phyloP scores from a whole-genome alignment of 2,113 vertebrate species.

The Petrocephalus microphthalmus region DNA sequence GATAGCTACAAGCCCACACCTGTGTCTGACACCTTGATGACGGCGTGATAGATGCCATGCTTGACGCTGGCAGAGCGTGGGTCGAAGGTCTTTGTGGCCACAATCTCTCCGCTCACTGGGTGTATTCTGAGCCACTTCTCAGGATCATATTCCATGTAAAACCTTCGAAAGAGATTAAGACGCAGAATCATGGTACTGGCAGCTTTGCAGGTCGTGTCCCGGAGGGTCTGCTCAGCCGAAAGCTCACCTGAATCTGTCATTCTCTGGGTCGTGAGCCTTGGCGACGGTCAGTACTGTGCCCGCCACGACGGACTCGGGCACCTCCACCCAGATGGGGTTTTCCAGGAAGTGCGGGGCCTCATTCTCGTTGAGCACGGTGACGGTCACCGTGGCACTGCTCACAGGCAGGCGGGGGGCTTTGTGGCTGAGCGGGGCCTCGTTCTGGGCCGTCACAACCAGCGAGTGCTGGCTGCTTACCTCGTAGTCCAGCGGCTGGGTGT shows the following conservation, averaged over 20 bases:
- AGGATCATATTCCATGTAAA: conserved; percentile 70
- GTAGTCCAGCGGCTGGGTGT: conserved; percentile 77
- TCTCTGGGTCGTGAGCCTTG: conserved; percentile 77
- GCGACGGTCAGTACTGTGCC: conserved; percentile 68
- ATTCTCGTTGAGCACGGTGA: conserved; percentile 74
- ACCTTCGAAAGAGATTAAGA: conserved; percentile 57
- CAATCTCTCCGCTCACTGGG: conserved; percentile 60
- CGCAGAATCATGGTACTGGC: neutral
- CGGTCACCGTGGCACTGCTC: conserved; percentile 62
- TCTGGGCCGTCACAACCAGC: conserved; percentile 69
- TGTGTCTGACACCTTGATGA: conserved; percentile 68
- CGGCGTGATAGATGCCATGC: conserved; percentile 71
- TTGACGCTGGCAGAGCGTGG: conserved; percentile 67
- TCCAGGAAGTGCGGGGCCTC: conserved; percentile 76
- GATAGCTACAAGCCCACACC: conserved; percentile 53
- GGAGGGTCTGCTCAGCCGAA: neutral
- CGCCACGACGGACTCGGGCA: conserved; percentile 67
- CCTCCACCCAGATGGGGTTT: conserved; percentile 68
- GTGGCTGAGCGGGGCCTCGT: conserved; percentile 61
- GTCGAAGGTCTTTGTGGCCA: conserved; percentile 65
- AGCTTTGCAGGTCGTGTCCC: neutral
- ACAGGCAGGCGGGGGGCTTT: conserved; percentile 46
- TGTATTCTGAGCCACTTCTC: conserved; percentile 79
- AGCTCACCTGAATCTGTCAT: conserved; percentile 65
- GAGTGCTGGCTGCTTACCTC: conserved; percentile 57